Percentiles rank a stretch among this genome's conserved stretches.
Conservation (phyloP, 1,140 invertebrate species). For the Pectinophora gossypiella region DNA sequence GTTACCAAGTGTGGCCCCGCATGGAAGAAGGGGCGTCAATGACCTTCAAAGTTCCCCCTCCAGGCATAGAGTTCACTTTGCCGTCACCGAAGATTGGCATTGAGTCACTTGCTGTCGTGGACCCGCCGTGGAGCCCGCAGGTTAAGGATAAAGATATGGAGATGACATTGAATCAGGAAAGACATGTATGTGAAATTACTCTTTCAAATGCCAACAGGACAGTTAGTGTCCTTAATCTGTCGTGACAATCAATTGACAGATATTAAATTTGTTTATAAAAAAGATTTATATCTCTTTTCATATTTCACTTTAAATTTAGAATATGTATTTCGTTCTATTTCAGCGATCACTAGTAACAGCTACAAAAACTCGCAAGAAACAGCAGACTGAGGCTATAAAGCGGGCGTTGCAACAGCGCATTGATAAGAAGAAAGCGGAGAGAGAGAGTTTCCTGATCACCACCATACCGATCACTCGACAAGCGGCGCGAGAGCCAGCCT, state of each 20-base stretch:
- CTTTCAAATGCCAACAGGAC: no score
- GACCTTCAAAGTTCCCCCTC: conserved; percentile 97
- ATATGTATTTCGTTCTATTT: no score
- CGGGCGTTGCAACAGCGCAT: conserved; percentile 96
- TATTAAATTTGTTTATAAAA: no score
- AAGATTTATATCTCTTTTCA: no score
- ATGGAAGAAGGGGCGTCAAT: conserved; percentile 98
- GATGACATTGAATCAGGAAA: conserved; percentile 98
- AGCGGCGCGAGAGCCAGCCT: conserved; percentile 96
- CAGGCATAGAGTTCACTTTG: conserved; percentile 98
- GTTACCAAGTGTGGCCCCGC: conserved; percentile 99
- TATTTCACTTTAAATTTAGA: no score
- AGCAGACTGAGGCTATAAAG: conserved; percentile 98
- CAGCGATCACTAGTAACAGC: conserved; percentile 97
- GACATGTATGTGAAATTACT: conserved; percentile 84
- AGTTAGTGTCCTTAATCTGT: no score
- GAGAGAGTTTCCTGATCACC: conserved; percentile 97
- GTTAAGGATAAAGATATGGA: conserved; percentile 99
- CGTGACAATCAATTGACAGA: no score
- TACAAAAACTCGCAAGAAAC: conserved; percentile 98
- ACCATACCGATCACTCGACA: conserved; percentile 97
- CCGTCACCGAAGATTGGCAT: conserved; percentile 99
- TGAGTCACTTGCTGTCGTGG: conserved; percentile 94
- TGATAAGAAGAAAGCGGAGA: conserved; percentile 93
- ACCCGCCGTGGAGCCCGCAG: conserved; percentile 99